Evolutionary conservation across 2,113 vertebrate species (phyloP).

Genomic region (Coreoperca whiteheadi): DNA sequence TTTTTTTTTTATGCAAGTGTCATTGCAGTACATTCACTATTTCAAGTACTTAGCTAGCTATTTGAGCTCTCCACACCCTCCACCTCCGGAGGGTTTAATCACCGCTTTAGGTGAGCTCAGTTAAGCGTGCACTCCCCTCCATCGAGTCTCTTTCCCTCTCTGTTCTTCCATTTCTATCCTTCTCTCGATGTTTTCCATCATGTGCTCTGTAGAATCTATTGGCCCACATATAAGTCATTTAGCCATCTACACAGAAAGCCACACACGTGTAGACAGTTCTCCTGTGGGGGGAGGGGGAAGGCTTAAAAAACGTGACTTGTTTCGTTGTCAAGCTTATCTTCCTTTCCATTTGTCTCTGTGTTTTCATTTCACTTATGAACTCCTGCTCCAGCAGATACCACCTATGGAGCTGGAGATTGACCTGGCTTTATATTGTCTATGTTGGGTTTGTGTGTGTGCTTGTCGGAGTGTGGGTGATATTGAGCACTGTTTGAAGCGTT

Average conservation of each 20-base stretch:
- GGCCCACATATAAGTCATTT: neutral
- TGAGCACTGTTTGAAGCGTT: conserved; percentile 31
- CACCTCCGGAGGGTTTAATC: conserved; percentile 52
- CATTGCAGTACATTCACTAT: conserved; percentile 46
- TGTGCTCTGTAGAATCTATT: neutral
- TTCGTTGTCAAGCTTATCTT: conserved; percentile 27
- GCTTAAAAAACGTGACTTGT: neutral
- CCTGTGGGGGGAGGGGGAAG: neutral
- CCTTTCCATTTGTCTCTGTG: conserved; percentile 33
- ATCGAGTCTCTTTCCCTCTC: neutral
- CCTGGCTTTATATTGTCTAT: conserved; percentile 13
- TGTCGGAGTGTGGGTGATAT: conserved; percentile 22
- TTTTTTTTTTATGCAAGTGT: conserved; percentile 22
- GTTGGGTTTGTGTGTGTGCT: neutral
- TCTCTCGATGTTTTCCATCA: conserved; percentile 5
- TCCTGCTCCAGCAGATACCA: conserved; percentile 34
- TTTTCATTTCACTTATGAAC: conserved; percentile 46
- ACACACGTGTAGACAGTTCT: neutral
- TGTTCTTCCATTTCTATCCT: conserved; percentile 3
- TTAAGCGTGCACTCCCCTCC: conserved; percentile 11
- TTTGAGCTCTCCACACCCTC: conserved; percentile 59
- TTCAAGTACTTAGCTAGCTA: conserved; percentile 67
- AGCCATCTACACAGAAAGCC: neutral
- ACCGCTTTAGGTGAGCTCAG: conserved; percentile 46
- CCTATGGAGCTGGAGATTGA: conserved; percentile 34